Percentiles rank a stretch among this genome's conserved stretches.
phyloP scores from a whole-genome alignment of 2,888 invertebrate species.

The Gortyna flavago region DNA sequence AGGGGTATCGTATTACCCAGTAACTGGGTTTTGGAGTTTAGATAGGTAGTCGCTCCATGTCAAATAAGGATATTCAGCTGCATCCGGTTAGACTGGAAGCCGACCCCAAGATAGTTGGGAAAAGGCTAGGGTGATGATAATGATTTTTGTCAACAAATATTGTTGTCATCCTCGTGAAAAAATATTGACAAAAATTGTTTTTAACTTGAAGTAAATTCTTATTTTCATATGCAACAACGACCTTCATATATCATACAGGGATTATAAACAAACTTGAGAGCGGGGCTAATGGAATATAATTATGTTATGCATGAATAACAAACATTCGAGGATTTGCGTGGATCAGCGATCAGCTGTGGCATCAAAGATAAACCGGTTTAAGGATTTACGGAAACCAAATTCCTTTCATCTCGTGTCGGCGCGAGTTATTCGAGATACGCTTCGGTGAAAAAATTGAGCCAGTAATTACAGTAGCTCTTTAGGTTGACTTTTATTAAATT shows the following conservation, averaged over 20 bases:
- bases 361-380: conserved; percentile 21
- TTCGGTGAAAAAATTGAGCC: background rate
- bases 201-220: background rate
- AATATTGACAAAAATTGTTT: background rate
- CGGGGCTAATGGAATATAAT: conserved; percentile 17
- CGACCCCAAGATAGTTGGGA: background rate
- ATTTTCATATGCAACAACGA: too few species aligned
- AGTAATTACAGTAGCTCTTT: background rate
- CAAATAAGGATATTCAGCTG: background rate
- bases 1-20: background rate
- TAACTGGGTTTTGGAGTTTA: background rate
- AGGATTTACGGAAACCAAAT: background rate
- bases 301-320: conserved; percentile 3
- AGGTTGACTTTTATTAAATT: background rate
- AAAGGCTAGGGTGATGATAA: too few species aligned
- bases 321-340: conserved; percentile 27
- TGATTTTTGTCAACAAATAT: background rate
- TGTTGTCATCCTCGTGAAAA: background rate
- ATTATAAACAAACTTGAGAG: background rate
- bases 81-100: background rate
- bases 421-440: background rate
- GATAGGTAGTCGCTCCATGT: background rate
- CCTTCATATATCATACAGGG: background rate
- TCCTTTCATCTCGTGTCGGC: background rate
- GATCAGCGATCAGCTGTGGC: conserved; percentile 20